Base-by-base conservation (phyloP, 2,888 invertebrate genomes). In the Phasia obesa region DNA sequence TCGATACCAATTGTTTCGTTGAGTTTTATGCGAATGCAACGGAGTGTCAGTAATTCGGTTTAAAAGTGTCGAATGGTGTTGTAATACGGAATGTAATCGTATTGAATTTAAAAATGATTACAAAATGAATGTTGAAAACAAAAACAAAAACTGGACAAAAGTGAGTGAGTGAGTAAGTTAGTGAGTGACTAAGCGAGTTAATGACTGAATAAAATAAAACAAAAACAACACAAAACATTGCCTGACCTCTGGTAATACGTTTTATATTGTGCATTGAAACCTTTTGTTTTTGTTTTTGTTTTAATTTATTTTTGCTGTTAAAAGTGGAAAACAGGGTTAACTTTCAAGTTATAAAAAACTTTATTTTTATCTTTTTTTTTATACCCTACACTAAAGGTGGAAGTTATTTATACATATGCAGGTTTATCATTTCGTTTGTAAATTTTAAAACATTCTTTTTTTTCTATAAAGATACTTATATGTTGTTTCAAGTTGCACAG, bases 191-290 rank as follows among this genome's bases (percentile, higher is more conserved):
- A 15, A 47, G 1, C 11, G 27, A 27, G 27, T 27, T 4, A 27
- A 35, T 35, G n/a, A n/a, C n/a, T n/a, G n/a, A 77, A 19, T 38
- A 38, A 59, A 60, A 21, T 11, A 27, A 35, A 64, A 64, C 4
- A 9, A 27, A 49, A 64, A 64, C 9, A 27, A 49, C 57, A 64
- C 9, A 31, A 27, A 42, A 67, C 19, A 83, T 78, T 27, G 69
- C 83, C 44, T 83, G 83, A 83, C 83, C 79, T 83, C 53, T 60
- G 83, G 23, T 53, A 83, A 76, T 79, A 79, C 60, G 19, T 75
- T 82, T 51, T 59, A 21, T 75, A 60, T 75, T 75, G 65, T n/a
- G 35, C 57, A 31, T 53, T 51, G 47, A 17, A 62, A 38, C 57
- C n/a, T n/a, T n/a, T 49, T 17, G 21, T 65, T 44, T 73, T 35